Evolutionary conservation across 2,797 vertebrate species (phyloP), one percentile per base, ranked within the genome.

Genomic region (Phrynocephalus forsythii): DNA sequence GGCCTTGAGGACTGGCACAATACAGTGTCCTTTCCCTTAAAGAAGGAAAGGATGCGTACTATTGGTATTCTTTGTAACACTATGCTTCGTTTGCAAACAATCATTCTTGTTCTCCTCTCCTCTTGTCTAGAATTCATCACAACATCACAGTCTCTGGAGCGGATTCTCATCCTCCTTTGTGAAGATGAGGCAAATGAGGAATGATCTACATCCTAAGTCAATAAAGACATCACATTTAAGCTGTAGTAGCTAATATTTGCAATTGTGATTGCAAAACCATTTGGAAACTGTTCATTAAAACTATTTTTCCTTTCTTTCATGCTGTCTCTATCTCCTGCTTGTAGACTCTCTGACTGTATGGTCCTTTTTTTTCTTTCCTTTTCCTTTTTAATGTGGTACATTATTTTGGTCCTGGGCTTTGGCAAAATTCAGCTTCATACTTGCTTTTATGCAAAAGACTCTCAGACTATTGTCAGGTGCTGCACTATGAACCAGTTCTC

Each of bases 351-450:
- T 86, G 85, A 85, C 6, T 79, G 83, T 93, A 86, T 63, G 66
- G 72, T 44, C 48, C 3, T 26, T 6, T 0, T 22, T 72, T 87
- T 2, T 3, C 86, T 91, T 85, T 92, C 38, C 38, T 44, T 44
- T 44, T 5, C 38, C 38, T 69, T 56, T 86, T 67, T 71, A 66
- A 92, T 90, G 79, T 82, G 26, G 0, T 50, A 75, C 22, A 13
- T 24, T 13, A 69, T 33, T 2, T 2, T 3, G 3, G 26, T 80
- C 89, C 84, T 63, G 20, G 85, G 30, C 84, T 26, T 87, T 22
- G 71, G 24, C 38, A 28, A 85, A 87, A 89, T 87, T 56, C 83
- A 80, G 89, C 6, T 22, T 90, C 83, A 86, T 88, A 77, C 66
- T 92, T 69, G 63, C 82, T 85, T 86, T 71, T 52, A 88, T 18